Base-by-base conservation (phyloP, 2,888 invertebrate genomes). In the Craniophora ligustri region DNA sequence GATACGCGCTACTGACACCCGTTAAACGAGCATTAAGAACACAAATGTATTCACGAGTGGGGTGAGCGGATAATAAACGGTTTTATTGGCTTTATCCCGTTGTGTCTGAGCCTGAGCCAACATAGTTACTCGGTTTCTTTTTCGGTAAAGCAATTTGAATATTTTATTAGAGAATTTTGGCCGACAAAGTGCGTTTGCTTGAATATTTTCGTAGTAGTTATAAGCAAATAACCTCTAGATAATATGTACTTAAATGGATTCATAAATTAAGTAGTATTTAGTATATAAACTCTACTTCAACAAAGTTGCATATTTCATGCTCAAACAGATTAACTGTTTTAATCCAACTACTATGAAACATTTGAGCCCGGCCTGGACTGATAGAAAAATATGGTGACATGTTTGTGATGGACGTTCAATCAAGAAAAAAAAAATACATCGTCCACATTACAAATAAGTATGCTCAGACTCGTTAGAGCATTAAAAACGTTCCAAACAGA, bases 41-140 rank as follows among this genome's bases (percentile, higher is more conserved):
- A 77, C 79, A 79, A 84, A 86, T 84, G 76, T 84, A 86, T 88
- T 85, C 86, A 84, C 72, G 76, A 77, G 81, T 78, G 83, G 89
- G 84, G 84, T 84, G 82, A 78, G 72, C 64, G 81, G 81, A 85
- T 87, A 85, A 88, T 88, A 89, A 89, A 87, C 86, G 78, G 79
- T 84, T 88, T 87, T 89, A 89, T 89, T 89, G 85, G 84, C 84
- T 85, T 86, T 81, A 78, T 77, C 72, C 79, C 78, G 75, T 70
- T 76, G 81, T 69, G 67, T 67, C 69, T 67, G 71, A 62, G 70
- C 61, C 68, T 67, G 78, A 76, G 83, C 84, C 85, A 84, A 82
- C 80, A 73, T 72, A 76, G 75, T 76, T 76, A 75, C 70, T 65
- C 51, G 76, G 72, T 79, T 80, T 79, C 78, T 80, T 79, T 80